Evolutionary conservation across 2,888 invertebrate species (phyloP).

Genomic region (Odontocolon sp.): DNA sequence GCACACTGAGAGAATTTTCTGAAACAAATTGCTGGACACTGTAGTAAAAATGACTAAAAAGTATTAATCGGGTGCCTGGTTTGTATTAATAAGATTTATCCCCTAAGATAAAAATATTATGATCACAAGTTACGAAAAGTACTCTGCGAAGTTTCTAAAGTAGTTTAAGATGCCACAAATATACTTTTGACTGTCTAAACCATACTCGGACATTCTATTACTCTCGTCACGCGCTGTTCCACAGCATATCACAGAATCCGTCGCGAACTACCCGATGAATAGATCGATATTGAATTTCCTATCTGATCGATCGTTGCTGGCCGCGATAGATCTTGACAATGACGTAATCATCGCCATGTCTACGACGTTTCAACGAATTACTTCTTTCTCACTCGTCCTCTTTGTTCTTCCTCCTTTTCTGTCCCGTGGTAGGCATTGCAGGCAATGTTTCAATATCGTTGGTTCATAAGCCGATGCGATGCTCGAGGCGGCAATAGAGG

Average conservation of each 20-base stretch:
- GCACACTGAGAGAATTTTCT: too few relatives aligned
- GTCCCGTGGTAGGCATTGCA: not conserved
- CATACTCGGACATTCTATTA: too few relatives aligned
- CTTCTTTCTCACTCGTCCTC: not conserved
- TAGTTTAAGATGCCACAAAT: too few relatives aligned
- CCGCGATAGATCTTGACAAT: conserved; percentile 14
- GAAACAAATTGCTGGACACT: too few relatives aligned
- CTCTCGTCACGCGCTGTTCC: not conserved
- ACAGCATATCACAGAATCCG: too few relatives aligned
- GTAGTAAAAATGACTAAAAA: not conserved
- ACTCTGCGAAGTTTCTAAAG: too few relatives aligned
- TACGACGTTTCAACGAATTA: not conserved
- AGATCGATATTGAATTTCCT: conserved; percentile 13
- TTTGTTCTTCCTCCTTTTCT: not conserved
- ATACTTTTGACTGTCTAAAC: too few relatives aligned
- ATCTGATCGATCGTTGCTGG: conserved; percentile 9
- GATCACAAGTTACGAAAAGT: too few relatives aligned
- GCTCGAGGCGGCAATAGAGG: not conserved
- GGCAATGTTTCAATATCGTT: conserved; percentile 22
- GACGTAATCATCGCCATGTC: conserved; percentile 11
- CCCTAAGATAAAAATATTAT: too few relatives aligned
- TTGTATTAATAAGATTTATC: not conserved
- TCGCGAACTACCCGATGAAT: not conserved
- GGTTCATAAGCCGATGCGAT: conserved; percentile 4
- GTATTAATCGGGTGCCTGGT: not conserved